phyloP scores from a whole-genome alignment of 2,797 vertebrate genomes.

The Mormyrops attenuatus region DNA sequence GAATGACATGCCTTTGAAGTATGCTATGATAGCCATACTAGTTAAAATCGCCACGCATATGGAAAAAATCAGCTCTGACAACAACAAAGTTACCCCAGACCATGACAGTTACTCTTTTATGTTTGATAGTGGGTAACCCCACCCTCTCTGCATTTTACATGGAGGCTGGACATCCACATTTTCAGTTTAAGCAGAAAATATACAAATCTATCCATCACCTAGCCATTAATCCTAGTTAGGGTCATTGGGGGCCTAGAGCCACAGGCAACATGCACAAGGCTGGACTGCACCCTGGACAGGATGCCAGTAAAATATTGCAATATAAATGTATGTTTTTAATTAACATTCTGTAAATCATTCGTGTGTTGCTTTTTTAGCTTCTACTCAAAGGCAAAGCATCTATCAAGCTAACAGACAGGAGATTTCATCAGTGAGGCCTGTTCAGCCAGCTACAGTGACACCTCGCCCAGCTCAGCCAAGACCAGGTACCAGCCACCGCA shows the following conservation, averaged over 20 bases:
- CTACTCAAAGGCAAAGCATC: conserved; percentile 29
- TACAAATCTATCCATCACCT: not conserved
- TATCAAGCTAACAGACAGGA: conserved; percentile 28
- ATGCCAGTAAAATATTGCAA: not conserved
- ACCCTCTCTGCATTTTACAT: not conserved
- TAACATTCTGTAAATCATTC: not conserved
- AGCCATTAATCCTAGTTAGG: not conserved
- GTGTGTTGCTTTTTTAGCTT: conserved; percentile 23
- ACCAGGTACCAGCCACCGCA: conserved; percentile 29
- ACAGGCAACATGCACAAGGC: not conserved
- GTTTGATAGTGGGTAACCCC: not conserved
- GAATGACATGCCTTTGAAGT: not conserved
- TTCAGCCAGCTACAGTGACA: conserved; percentile 7
- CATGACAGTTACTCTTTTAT: not conserved
- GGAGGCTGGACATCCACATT: not conserved
- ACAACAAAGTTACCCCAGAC: not conserved
- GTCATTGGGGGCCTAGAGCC: not conserved
- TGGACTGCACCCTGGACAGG: not conserved
- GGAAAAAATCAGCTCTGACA: not conserved
- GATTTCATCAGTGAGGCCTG: conserved; percentile 21
- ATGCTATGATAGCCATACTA: not conserved
- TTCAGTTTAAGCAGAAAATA: not conserved
- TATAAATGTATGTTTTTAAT: not conserved
- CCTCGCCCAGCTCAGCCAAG: conserved; percentile 21
- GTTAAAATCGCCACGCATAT: not conserved